A percentile compares a stretch with the other conserved stretches of the same genome.
These are phyloP conservation scores for Streptopelia turtur DNA, from an alignment of 2,797 vertebrate genomes.

Conservation along the genomic window DNA sequence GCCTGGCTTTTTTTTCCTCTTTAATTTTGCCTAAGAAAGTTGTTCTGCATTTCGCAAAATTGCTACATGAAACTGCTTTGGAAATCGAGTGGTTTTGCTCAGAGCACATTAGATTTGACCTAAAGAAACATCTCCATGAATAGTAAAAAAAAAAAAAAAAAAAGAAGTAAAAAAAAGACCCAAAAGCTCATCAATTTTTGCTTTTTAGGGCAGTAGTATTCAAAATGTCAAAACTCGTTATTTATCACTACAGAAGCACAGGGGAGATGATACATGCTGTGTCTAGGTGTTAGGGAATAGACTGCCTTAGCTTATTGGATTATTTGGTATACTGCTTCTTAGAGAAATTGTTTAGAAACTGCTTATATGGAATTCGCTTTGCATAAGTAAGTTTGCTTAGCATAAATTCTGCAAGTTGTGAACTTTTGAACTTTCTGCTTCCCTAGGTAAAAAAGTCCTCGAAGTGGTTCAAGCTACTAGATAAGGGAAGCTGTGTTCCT, in stretches of 20 bases:
- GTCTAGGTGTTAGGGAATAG: background rate
- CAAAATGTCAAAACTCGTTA: background rate
- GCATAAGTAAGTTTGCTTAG: too few relatives aligned
- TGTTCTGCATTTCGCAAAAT: background rate
- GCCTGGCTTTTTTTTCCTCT: slow-evolving; percentile 5
- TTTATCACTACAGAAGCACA: background rate
- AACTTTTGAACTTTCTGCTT: too few relatives aligned
- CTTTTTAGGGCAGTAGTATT: background rate
- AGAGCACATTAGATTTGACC: background rate
- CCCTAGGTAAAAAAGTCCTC: too few relatives aligned
- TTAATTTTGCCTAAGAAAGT: background rate
- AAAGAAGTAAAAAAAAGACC: background rate
- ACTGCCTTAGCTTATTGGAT: too few relatives aligned
- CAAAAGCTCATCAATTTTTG: background rate
- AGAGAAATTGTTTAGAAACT: too few relatives aligned
- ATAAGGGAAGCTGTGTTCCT: too few relatives aligned
- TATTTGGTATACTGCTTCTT: too few relatives aligned
- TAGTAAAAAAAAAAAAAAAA: background rate
- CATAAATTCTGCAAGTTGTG: too few relatives aligned
- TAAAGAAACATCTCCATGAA: background rate
- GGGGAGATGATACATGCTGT: background rate
- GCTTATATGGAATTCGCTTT: too few relatives aligned
- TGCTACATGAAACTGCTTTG: background rate
- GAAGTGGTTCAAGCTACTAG: too few relatives aligned
- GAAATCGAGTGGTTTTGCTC: background rate